phyloP scores from a whole-genome alignment of 2,888 invertebrate species.

The Nemotelus nigrinus region DNA sequence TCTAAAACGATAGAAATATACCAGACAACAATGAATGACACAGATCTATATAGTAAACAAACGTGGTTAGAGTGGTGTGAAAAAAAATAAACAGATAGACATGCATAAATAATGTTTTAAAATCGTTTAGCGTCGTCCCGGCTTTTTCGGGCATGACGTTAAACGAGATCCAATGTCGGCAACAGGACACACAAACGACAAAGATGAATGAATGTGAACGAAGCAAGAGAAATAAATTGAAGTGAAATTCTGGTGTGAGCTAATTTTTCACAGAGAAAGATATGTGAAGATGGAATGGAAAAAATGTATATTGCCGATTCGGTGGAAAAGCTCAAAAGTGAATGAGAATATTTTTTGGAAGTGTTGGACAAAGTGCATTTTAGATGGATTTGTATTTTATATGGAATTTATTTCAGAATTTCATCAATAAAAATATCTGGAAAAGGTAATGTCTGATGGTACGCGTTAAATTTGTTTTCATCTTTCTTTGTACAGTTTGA shows the following conservation, averaged over 20 bases:
- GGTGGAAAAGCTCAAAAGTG: background rate
- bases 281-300: too few species aligned
- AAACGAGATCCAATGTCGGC: too few species aligned
- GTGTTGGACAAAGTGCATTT: background rate
- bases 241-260: too few species aligned
- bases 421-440: too few species aligned
- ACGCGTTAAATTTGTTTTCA: too few species aligned
- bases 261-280: too few species aligned
- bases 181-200: slow-evolving; percentile 1
- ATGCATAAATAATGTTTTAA: slow-evolving; percentile 28
- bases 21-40: slow-evolving; percentile 22
- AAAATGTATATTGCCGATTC: background rate
- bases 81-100: slow-evolving; percentile 27
- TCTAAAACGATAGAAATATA: slow-evolving; percentile 70
- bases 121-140: slow-evolving; percentile 17
- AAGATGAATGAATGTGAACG: slow-evolving; percentile 16
- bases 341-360: background rate
- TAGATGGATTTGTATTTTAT: background rate
- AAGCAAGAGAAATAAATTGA: too few species aligned
- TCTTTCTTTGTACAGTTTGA: too few species aligned
- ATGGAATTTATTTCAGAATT: background rate
- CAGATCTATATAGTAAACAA: too few species aligned
- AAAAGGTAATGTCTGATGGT: too few species aligned
- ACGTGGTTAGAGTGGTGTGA: too few species aligned
- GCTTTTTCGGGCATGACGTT: background rate